phyloP scores from a whole-genome alignment of 2,113 vertebrate species.

The Amia ocellicauda region DNA sequence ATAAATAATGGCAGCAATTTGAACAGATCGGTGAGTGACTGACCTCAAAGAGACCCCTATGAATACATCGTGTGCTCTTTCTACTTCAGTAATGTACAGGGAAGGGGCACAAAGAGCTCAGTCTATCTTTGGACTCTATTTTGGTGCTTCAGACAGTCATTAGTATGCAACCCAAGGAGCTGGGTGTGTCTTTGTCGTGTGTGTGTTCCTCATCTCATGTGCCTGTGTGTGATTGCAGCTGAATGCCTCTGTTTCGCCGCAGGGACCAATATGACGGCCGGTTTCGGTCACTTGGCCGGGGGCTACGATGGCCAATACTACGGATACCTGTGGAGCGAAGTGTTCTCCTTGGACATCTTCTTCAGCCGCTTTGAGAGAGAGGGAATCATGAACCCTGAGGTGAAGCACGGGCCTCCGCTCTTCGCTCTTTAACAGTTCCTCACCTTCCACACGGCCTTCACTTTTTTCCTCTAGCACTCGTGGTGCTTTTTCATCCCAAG shows the following conservation, averaged over 20 bases:
- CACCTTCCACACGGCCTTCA: not conserved
- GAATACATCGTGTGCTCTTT: too few relatives aligned
- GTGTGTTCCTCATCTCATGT: not conserved
- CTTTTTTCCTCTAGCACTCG: not conserved
- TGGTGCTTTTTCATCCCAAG: not conserved
- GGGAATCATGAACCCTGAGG: conserved; percentile 89
- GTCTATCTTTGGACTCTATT: too few relatives aligned
- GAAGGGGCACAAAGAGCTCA: too few relatives aligned
- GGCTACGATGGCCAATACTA: conserved; percentile 95
- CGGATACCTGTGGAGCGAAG: conserved; percentile 92
- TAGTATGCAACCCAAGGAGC: too few relatives aligned
- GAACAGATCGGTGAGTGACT: too few relatives aligned
- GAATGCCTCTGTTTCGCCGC: conserved; percentile 4
- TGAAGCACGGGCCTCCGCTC: conserved; percentile 46
- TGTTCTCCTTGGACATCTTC: conserved; percentile 92
- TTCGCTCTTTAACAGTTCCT: too few relatives aligned
- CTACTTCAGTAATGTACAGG: too few relatives aligned
- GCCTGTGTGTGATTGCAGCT: not conserved
- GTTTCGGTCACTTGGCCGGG: conserved; percentile 78
- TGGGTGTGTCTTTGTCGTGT: too few relatives aligned
- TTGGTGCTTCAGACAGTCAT: too few relatives aligned
- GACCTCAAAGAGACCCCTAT: too few relatives aligned
- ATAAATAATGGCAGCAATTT: too few relatives aligned
- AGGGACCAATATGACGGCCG: conserved; percentile 70
- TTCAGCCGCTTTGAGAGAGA: conserved; percentile 86